These are phyloP conservation scores for Sibirionetta formosa DNA, from an alignment of 2,797 vertebrate genomes.

Conservation along the genomic window DNA sequence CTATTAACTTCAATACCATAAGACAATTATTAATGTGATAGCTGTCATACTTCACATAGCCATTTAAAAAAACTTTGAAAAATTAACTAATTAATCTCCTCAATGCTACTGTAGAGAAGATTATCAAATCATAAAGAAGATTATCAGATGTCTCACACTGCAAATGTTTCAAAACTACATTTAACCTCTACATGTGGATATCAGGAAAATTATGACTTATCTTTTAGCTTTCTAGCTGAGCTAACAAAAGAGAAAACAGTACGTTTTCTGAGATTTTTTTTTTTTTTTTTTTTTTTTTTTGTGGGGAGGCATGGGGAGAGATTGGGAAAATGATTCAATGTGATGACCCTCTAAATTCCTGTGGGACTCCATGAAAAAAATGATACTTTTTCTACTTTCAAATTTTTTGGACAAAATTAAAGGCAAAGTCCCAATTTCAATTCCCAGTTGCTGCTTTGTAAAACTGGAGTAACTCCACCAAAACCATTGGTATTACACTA, in stretches of 20 bases:
- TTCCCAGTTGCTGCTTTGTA: slow-evolving; percentile 1
- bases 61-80: neutral
- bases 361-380: neutral
- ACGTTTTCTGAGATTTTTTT: neutral
- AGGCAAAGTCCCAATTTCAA: slow-evolving; percentile 1
- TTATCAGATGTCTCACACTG: neutral
- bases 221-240: neutral
- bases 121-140: neutral
- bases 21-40: neutral
- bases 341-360: slow-evolving; percentile 20
- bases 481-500: slow-evolving; percentile 6
- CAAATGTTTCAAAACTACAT: neutral
- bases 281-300: neutral
- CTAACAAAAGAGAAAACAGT: neutral
- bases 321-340: neutral
- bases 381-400: neutral
- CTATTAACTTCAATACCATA: neutral
- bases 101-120: neutral
- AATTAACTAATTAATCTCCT: neutral
- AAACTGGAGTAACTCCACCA: slow-evolving; percentile 20
- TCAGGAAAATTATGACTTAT: neutral
- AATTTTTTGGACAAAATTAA: slow-evolving; percentile 26
- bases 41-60: neutral
- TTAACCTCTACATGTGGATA: neutral
- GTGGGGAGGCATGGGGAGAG: neutral